Evolutionary conservation across 2,797 vertebrate species (phyloP).

Genomic region (Muraenolepis orangiensis): DNA sequence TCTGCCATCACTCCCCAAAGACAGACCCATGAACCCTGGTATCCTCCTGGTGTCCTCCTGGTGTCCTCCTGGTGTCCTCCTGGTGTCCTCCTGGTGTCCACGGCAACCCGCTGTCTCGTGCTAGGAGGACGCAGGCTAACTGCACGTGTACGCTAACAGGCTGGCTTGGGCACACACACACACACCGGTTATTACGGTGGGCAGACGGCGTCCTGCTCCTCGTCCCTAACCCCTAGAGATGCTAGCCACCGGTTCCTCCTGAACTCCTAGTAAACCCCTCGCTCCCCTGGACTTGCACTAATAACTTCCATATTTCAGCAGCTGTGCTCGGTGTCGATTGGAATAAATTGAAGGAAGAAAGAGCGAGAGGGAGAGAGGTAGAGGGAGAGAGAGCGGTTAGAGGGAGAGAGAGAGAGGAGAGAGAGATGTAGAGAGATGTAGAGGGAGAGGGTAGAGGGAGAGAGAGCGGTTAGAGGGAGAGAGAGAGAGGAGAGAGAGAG

Average conservation of each 20-base stretch:
- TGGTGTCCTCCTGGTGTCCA: too few relatives aligned
- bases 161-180: too few relatives aligned
- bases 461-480: constrained; percentile 8
- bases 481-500: constrained; percentile 22
- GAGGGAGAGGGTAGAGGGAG: constrained; percentile 15
- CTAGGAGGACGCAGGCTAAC: background rate
- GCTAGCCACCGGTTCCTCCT: background rate
- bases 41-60: too few relatives aligned
- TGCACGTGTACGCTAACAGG: background rate
- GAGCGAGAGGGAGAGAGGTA: constrained; percentile 3
- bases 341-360: background rate
- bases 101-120: too few relatives aligned
- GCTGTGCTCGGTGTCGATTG: background rate
- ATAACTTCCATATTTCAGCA: background rate
- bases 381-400: too few relatives aligned
- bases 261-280: background rate
- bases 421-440: constrained; percentile 20
- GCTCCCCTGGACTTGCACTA: background rate
- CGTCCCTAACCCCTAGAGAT: background rate
- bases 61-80: too few relatives aligned
- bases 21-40: too few relatives aligned
- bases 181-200: background rate
- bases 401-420: constrained; percentile 1
- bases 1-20: background rate
- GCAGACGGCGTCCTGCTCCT: background rate